Conservation (phyloP, 1,140 invertebrate species). For the Drosophila subpulchrella region DNA sequence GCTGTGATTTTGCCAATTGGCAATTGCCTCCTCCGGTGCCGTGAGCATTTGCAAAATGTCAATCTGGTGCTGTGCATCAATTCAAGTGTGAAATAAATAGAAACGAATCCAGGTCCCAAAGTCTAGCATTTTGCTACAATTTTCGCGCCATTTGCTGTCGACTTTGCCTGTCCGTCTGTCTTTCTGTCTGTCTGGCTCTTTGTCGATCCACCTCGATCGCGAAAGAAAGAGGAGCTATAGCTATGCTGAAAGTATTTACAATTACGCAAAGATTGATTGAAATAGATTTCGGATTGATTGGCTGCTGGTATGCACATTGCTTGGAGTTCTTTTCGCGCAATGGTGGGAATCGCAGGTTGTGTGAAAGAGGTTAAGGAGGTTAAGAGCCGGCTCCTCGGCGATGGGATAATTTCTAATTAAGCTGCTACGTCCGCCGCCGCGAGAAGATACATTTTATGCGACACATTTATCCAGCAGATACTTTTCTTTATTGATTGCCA, state of each 20-base stretch:
- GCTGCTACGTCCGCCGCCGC: slow-evolving; percentile 15
- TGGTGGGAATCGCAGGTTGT: slow-evolving; percentile 25
- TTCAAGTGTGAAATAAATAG: slow-evolving; percentile 83
- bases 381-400: slow-evolving; percentile 24
- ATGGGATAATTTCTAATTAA: slow-evolving; percentile 51
- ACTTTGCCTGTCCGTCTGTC: slow-evolving; percentile 14
- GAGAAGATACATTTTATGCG: slow-evolving; percentile 40
- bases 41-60: slow-evolving; percentile 83
- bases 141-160: slow-evolving; percentile 77
- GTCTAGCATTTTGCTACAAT: slow-evolving; percentile 76
- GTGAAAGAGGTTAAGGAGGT: slow-evolving; percentile 39
- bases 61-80: slow-evolving; percentile 81
- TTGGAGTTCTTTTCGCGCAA: slow-evolving; percentile 14
- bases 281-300: slow-evolving; percentile 82
- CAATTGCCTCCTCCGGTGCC: slow-evolving; percentile 53
- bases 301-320: slow-evolving; percentile 74
- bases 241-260: slow-evolving; percentile 83
- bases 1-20: slow-evolving; percentile 52
- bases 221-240: slow-evolving; percentile 53
- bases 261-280: slow-evolving; percentile 83
- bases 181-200: slow-evolving; percentile 22
- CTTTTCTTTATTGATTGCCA: slow-evolving; percentile 60
- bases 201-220: background rate
- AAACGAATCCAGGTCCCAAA: slow-evolving; percentile 78
- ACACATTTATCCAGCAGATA: slow-evolving; percentile 36